Evolutionary conservation across 2,113 vertebrate species (phyloP).

Genomic region (Megaptera novaeangliae): DNA sequence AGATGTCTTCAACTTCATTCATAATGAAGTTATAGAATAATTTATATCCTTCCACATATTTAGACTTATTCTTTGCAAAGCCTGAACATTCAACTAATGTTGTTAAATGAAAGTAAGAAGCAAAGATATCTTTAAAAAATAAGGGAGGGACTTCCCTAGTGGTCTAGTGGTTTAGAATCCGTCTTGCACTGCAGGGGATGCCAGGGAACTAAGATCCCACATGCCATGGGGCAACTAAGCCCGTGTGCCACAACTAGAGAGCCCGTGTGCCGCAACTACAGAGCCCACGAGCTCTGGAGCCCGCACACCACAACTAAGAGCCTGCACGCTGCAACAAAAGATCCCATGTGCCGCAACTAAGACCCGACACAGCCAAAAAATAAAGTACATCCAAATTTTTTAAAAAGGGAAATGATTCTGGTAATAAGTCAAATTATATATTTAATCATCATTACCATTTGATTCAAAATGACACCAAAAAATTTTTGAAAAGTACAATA

Average conservation of each 20-base stretch:
- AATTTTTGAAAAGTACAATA: not conserved
- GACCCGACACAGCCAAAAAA: too few relatives aligned
- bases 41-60: slow-evolving; percentile 5
- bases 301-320: too few relatives aligned
- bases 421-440: slow-evolving; percentile 1
- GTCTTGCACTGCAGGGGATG: not conserved
- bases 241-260: too few relatives aligned
- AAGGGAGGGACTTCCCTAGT: not conserved
- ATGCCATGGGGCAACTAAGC: not conserved
- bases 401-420: not conserved
- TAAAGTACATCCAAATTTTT: too few relatives aligned
- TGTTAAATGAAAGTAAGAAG: slow-evolving; percentile 27
- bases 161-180: not conserved
- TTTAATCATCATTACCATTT: slow-evolving; percentile 10
- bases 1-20: slow-evolving; percentile 20
- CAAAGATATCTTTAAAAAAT: not conserved
- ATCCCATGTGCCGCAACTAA: too few relatives aligned
- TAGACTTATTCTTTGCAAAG: slow-evolving; percentile 37
- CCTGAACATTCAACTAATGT: not conserved
- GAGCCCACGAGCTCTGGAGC: too few relatives aligned
- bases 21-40: slow-evolving; percentile 30
- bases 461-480: slow-evolving; percentile 1
- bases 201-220: not conserved
- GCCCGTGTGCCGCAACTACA: too few relatives aligned
- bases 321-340: too few relatives aligned